Evolutionary conservation across 2,888 invertebrate species (phyloP).

Genomic region (Heliconius erato): DNA sequence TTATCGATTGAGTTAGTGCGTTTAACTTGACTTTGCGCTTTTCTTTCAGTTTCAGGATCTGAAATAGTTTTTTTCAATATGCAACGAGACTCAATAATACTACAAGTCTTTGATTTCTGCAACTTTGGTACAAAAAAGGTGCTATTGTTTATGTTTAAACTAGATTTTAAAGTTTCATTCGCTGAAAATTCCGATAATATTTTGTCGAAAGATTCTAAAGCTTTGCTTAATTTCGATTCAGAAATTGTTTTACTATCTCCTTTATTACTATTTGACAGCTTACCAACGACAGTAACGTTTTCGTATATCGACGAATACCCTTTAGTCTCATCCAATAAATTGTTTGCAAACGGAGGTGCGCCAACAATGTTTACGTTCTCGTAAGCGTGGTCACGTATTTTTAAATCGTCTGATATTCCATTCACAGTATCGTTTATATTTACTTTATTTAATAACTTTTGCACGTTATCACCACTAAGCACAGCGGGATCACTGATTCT

Average conservation of each 20-base stretch:
- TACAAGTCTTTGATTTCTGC: conserved; percentile 90
- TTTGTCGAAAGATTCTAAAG: conserved; percentile 83
- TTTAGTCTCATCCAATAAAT: conserved; percentile 75
- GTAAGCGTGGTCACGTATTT: conserved; percentile 71
- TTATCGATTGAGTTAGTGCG: conserved; percentile 83
- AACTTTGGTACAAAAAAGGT: conserved; percentile 84
- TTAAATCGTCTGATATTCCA: conserved; percentile 65
- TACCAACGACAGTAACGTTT: conserved; percentile 79
- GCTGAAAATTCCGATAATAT: conserved; percentile 78
- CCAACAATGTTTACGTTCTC: conserved; percentile 81
- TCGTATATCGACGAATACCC: conserved; percentile 82
- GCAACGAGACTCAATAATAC: conserved; percentile 89
- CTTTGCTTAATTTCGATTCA: conserved; percentile 78
- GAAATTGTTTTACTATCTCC: conserved; percentile 56
- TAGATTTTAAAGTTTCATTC: conserved; percentile 65
- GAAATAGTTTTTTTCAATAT: conserved; percentile 87
- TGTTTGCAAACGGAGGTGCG: conserved; percentile 50
- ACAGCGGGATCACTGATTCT: conserved; percentile 77
- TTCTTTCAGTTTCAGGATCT: conserved; percentile 72
- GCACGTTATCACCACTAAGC: conserved; percentile 74
- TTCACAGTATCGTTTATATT: conserved; percentile 69
- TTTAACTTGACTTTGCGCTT: conserved; percentile 71
- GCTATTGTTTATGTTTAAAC: conserved; percentile 61
- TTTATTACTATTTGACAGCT: conserved; percentile 54
- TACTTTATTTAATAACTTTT: conserved; percentile 69